Evolutionary conservation across 2,113 vertebrate genomes (phyloP).

Genomic region (Desmodus rotundus): DNA sequence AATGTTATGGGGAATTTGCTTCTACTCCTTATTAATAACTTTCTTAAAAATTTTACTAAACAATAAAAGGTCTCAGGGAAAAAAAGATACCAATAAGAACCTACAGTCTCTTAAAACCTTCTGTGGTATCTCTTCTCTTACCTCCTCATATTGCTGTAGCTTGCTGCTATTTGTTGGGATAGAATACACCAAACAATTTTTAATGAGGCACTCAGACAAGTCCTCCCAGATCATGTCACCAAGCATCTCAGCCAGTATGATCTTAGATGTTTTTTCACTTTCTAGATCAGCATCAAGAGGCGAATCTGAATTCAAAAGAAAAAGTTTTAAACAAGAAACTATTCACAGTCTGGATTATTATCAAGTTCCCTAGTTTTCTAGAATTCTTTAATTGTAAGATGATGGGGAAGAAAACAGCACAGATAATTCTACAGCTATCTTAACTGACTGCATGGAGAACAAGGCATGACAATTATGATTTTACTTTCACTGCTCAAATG

Average conservation of each 20-base stretch:
- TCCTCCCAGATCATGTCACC: constrained; percentile 94
- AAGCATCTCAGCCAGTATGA: constrained; percentile 82
- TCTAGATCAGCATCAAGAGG: constrained; percentile 77
- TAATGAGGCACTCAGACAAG: constrained; percentile 91
- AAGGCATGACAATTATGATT: background rate
- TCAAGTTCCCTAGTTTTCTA: constrained; percentile 11
- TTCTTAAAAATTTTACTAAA: background rate
- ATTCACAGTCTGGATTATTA: background rate
- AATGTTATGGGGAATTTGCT: background rate
- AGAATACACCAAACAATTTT: constrained; percentile 91
- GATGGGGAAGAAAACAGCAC: background rate
- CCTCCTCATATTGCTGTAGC: constrained; percentile 90
- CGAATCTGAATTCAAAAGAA: constrained; percentile 81
- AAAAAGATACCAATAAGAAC: background rate
- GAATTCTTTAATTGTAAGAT: constrained; percentile 16
- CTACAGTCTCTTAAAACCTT: background rate
- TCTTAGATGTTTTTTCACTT: constrained; percentile 12
- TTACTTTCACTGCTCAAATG: background rate
- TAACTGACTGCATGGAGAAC: background rate
- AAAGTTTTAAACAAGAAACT: constrained; percentile 37
- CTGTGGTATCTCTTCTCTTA: constrained; percentile 63
- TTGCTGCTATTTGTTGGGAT: constrained; percentile 94
- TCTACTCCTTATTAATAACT: background rate
- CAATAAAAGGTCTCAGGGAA: background rate
- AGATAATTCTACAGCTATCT: background rate